These are phyloP conservation scores for Vulpes lagopus DNA, from an alignment of 2,113 vertebrate genomes.

Conservation along the genomic window DNA sequence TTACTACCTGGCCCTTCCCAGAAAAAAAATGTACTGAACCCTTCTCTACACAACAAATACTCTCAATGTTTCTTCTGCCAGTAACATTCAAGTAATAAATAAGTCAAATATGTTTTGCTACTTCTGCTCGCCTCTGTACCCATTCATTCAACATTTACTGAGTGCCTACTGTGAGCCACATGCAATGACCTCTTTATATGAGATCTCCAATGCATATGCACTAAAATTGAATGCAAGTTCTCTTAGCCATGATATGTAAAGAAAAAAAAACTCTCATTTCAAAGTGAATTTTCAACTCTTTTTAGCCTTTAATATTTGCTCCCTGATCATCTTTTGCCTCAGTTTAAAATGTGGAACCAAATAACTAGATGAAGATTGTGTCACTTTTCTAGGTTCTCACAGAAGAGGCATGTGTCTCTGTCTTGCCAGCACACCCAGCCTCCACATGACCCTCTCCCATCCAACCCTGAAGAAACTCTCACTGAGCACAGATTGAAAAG, in stretches of 20 bases:
- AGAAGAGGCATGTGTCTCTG: not conserved
- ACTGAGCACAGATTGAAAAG: not conserved
- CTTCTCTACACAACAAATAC: constrained; percentile 6
- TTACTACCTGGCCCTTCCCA: not conserved
- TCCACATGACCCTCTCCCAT: not conserved
- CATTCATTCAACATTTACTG: not conserved
- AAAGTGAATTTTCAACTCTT: constrained; percentile 15
- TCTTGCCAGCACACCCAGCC: not conserved
- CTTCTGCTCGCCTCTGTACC: not conserved
- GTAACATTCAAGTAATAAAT: constrained; percentile 30
- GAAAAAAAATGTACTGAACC: not conserved
- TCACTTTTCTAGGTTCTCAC: not conserved
- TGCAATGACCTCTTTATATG: not conserved
- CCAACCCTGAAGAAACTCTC: not conserved
- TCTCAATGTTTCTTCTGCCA: not conserved
- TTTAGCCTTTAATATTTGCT: not conserved
- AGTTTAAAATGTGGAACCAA: not conserved
- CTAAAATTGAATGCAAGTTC: not conserved
- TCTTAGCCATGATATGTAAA: not conserved
- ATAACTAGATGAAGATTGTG: not conserved
- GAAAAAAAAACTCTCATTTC: not conserved
- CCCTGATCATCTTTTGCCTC: not conserved
- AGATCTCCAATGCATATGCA: not conserved
- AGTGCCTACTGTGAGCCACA: not conserved
- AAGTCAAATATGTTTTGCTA: not conserved